Evolutionary conservation across 2,797 vertebrate genomes (phyloP), one percentile per base, ranked within the genome.

Genomic region (Schizopygopsis pylzovi): DNA sequence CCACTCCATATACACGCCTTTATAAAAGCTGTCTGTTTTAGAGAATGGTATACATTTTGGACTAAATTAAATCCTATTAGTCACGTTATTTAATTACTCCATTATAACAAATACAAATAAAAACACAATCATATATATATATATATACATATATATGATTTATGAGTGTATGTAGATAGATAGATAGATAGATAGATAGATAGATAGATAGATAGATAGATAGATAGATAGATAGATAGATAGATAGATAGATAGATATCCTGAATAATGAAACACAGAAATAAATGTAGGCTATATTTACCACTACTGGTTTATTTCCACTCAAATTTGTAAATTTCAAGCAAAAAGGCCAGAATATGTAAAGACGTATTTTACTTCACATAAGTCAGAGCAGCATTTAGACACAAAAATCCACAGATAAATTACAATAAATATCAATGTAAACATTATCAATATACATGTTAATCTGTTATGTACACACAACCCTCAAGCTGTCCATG

Each of bases 401-500:
- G 86, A 90, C 70, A 92, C 90, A 5, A 68, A 20, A 87, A 89
- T 90, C 87, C 92, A 91, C 81, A 81, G 71, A 67, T 89, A 92
- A 91, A 89, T 89, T 82, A 90, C 90, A 92, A 93, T 89, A 88
- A 92, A 92, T 88, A 92, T 90, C 79, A 85, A 75, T 93, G 93
- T 94, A 94, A 94, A 94, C 92, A 78, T 90, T 78, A 89, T 92
- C 87, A 90, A 88, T 87, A 91, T 88, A 87, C 90, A 90, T 86
- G 85, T 89, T 68, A 68, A 73, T 88, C 82, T 90, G 59, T n/a
- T 90, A 91, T 90, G 78, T 89, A 88, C 87, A 90, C 84, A 91
- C 93, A 91, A 92, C 92, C 92, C 88, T 91, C 91, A 88, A 33
- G 86, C 91, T 91, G 92, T 92, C 92, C 86, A 83, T 77, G 82